phyloP scores from a whole-genome alignment of 92 coral and sea anemone genomes.

The Heteractis magnifica region DNA sequence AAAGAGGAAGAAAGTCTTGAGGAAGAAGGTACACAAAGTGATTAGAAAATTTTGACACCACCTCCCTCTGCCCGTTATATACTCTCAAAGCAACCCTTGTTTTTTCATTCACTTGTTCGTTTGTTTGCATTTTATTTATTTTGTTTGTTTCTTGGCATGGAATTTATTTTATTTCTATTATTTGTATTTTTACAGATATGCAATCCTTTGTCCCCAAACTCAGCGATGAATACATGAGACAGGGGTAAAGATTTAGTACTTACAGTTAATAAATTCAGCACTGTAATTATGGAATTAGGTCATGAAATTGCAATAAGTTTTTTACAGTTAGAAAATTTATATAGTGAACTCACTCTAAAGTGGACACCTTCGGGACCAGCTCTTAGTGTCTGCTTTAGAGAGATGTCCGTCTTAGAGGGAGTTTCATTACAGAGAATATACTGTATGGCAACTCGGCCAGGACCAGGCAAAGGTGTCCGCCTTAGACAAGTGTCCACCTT shows the following conservation, averaged over 20 bases:
- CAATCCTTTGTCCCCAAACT: slow-evolving; percentile 26
- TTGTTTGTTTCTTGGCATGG: background rate
- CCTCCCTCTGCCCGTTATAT: background rate
- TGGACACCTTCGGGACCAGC: no score
- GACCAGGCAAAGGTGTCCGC: no score
- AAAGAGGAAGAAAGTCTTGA: slow-evolving; percentile 22
- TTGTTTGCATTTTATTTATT: background rate
- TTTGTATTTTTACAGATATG: background rate
- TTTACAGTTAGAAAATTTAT: no score
- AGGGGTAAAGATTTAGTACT: slow-evolving; percentile 28
- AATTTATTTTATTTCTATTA: background rate
- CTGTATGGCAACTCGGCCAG: no score
- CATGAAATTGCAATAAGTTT: no score
- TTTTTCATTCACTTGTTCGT: background rate
- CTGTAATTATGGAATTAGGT: no score
- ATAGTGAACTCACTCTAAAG: no score
- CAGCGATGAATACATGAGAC: slow-evolving; percentile 47
- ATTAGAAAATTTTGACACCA: background rate
- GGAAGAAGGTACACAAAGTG: slow-evolving; percentile 12
- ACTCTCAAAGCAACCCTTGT: background rate
- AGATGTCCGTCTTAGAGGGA: no score
- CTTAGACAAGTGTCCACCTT: no score
- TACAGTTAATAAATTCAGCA: background rate
- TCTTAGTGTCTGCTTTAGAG: no score
- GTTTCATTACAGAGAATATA: no score